phyloP scores from a whole-genome alignment of 2,797 vertebrate genomes.

The Zenarchopterus dispar region DNA sequence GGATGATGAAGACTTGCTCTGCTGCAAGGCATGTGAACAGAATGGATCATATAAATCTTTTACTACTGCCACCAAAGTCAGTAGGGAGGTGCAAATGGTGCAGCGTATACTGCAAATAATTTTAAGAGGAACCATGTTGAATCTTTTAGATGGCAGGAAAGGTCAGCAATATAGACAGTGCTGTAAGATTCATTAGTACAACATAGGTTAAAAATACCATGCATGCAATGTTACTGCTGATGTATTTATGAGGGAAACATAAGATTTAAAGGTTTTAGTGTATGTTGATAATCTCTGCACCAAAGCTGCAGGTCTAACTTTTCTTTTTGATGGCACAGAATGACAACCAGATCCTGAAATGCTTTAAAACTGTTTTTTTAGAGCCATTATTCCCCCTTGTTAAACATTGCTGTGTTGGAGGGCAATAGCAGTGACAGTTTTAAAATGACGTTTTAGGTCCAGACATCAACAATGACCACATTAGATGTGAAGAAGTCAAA shows the following conservation, averaged over 20 bases:
- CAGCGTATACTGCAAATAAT: conserved; percentile 34
- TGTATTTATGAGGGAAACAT: too few species aligned
- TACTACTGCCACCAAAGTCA: conserved; percentile 48
- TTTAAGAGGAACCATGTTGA: conserved; percentile 37
- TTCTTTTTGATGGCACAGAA: too few species aligned
- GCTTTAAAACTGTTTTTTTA: conserved; percentile 32
- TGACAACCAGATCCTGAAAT: conserved; percentile 11
- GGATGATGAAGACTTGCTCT: conserved; percentile 62
- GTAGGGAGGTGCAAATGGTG: conserved; percentile 31
- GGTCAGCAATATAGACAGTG: background rate
- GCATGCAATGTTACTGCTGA: too few species aligned
- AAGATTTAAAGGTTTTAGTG: too few species aligned
- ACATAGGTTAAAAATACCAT: background rate
- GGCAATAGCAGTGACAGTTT: conserved; percentile 35
- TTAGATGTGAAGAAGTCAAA: conserved; percentile 14
- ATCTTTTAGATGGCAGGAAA: conserved; percentile 23
- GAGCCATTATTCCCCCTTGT: conserved; percentile 29
- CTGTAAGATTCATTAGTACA: conserved; percentile 3
- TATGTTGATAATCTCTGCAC: too few species aligned
- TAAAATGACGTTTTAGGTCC: conserved; percentile 29
- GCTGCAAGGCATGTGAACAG: conserved; percentile 47
- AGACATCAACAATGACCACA: conserved; percentile 13
- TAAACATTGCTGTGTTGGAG: conserved; percentile 46
- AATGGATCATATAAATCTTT: conserved; percentile 71
- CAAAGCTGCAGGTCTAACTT: too few species aligned